Conservation (phyloP, 2,113 vertebrate genomes). For the Orcinus orca region DNA sequence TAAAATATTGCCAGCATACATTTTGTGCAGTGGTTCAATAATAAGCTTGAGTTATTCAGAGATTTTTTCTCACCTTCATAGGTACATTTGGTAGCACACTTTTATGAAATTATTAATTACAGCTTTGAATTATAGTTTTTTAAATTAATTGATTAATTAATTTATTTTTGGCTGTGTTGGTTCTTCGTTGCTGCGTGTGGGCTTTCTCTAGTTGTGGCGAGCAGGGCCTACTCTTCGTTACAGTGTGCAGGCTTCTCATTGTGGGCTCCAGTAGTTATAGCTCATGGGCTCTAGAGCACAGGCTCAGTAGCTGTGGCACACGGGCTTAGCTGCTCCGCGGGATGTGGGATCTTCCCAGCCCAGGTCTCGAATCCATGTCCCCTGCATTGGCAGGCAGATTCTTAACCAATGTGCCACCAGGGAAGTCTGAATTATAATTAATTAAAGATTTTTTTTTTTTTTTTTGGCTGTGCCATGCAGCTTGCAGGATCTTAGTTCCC, state of each 20-base stretch:
- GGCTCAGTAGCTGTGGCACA: too few relatives aligned
- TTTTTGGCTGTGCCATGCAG: background rate
- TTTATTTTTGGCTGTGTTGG: background rate
- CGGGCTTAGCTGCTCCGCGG: too few relatives aligned
- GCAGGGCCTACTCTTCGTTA: too few relatives aligned
- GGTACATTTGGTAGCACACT: background rate
- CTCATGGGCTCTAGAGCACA: too few relatives aligned
- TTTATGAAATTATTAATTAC: background rate
- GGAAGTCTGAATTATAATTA: background rate
- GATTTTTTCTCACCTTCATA: background rate
- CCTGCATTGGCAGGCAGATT: too few relatives aligned
- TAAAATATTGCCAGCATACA: background rate
- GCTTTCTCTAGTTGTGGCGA: too few relatives aligned
- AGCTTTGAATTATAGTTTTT: background rate
- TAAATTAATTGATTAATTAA: background rate
- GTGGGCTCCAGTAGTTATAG: too few relatives aligned
- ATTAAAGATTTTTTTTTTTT: background rate
- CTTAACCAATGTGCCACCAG: too few relatives aligned
- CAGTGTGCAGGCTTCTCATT: too few relatives aligned
- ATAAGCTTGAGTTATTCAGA: background rate
- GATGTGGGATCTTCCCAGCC: too few relatives aligned
- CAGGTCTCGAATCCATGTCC: too few relatives aligned
- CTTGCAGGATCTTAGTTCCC: background rate
- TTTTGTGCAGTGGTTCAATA: conserved; percentile 40
- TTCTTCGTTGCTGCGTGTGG: too few relatives aligned